Conservation (phyloP, 2,888 invertebrate species). For the Drosophila hamatofila region DNA sequence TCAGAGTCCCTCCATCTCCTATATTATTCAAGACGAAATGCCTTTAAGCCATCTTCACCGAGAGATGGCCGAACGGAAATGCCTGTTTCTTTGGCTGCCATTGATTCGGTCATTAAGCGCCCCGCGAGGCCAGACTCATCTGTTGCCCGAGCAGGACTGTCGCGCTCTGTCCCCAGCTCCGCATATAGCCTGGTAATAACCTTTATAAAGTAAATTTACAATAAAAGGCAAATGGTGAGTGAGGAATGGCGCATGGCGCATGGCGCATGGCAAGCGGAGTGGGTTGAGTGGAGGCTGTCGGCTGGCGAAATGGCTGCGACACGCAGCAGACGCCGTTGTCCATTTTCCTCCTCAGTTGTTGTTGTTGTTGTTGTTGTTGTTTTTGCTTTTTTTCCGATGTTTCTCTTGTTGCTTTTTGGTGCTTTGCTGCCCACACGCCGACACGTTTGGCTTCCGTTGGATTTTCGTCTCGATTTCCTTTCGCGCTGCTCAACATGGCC, state of each 20-base stretch:
- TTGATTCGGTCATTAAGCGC: slow-evolving; percentile 37
- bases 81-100: slow-evolving; percentile 2
- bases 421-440: slow-evolving; percentile 61
- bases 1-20: background rate
- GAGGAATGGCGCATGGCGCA: slow-evolving; percentile 53
- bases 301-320: slow-evolving; percentile 39
- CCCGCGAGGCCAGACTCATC: slow-evolving; percentile 18
- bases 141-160: slow-evolving; percentile 19
- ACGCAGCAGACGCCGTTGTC: slow-evolving; percentile 26
- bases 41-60: background rate
- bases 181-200: slow-evolving; percentile 66
- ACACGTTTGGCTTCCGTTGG: slow-evolving; percentile 74
- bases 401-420: slow-evolving; percentile 44
- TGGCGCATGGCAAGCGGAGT: slow-evolving; percentile 39
- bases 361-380: background rate
- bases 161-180: background rate
- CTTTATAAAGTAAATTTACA: slow-evolving; percentile 80
- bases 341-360: slow-evolving; percentile 24
- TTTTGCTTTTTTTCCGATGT: slow-evolving; percentile 12
- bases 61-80: background rate
- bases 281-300: slow-evolving; percentile 13
- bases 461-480: slow-evolving; percentile 81
- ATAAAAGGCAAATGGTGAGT: slow-evolving; percentile 65
- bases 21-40: background rate
- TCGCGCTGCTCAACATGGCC: slow-evolving; percentile 35